Conservation (phyloP, 1,140 invertebrate species). For the Phenacoccus solenopsis region DNA sequence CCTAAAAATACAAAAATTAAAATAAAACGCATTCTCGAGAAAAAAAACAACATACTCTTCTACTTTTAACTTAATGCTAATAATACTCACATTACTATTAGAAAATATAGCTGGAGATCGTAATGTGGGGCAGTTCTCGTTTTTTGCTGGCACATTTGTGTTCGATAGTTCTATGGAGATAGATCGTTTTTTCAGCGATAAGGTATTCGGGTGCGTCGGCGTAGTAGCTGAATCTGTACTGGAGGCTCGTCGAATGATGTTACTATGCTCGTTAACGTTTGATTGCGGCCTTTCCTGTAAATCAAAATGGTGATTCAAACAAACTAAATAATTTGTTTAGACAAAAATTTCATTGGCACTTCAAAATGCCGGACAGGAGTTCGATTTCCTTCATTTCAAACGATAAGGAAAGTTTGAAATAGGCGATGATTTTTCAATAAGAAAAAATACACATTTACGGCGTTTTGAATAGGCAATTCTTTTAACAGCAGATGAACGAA, state of each 20-base stretch:
- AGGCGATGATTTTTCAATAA: no score
- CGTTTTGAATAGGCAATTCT: no score
- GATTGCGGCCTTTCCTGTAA: conserved; percentile 22
- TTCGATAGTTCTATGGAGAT: conserved; percentile 21
- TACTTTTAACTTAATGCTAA: neutral
- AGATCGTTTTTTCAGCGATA: conserved; percentile 20
- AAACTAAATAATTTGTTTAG: no score
- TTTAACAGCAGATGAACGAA: no score
- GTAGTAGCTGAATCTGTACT: conserved; percentile 34
- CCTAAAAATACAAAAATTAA: conserved; percentile 22
- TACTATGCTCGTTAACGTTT: conserved; percentile 9
- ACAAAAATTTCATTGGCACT: no score
- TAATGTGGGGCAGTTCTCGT: conserved; percentile 32
- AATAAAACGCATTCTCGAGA: neutral
- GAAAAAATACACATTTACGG: no score
- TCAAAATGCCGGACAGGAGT: no score
- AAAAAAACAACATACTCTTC: neutral
- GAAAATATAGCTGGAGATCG: conserved; percentile 65
- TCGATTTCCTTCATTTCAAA: no score
- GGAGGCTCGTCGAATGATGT: conserved; percentile 15
- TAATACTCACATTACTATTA: conserved; percentile 71
- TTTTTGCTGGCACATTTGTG: neutral
- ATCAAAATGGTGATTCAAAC: no score
- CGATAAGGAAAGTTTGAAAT: no score
- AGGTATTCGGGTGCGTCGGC: conserved; percentile 31